phyloP scores from a whole-genome alignment of 2,888 invertebrate genomes.

The Arctia plantaginis region DNA sequence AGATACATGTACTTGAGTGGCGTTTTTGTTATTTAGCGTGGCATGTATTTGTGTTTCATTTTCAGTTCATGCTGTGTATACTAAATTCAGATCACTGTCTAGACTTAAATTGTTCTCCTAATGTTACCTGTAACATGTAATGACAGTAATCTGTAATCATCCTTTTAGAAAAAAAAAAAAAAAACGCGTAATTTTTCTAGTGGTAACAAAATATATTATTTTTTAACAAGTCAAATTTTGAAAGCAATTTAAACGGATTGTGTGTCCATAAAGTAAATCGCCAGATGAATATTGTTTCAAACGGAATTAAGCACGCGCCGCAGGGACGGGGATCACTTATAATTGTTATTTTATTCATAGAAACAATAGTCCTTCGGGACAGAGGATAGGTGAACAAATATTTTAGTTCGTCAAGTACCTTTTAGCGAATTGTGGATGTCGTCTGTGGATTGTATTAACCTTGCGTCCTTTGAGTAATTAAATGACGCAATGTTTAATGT shows the following conservation, averaged over 20 bases:
- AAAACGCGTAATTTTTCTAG: neutral
- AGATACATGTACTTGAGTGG: no score
- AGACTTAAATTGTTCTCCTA: no score
- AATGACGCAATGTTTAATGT: neutral
- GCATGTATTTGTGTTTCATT: no score
- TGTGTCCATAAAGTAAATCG: constrained; percentile 73
- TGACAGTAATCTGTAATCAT: no score
- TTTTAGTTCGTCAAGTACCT: constrained; percentile 80
- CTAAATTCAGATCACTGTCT: no score
- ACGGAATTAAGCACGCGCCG: constrained; percentile 84
- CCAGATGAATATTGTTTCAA: constrained; percentile 86
- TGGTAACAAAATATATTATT: neutral
- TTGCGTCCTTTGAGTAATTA: neutral
- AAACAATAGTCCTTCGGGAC: constrained; percentile 82
- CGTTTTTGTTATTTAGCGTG: no score
- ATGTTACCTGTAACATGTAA: no score
- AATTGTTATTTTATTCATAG: constrained; percentile 88
- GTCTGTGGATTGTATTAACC: constrained; percentile 24
- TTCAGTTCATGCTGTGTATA: no score
- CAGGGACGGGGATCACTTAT: constrained; percentile 83
- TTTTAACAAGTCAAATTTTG: neutral
- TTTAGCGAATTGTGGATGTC: constrained; percentile 64
- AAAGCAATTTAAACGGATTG: constrained; percentile 24
- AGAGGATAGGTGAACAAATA: constrained; percentile 82
- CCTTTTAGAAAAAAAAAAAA: neutral